Percentiles rank a stretch among this genome's conserved stretches.
Evolutionary conservation across 2,113 vertebrate species (phyloP).

Genomic region (Peucedramus taeniatus): DNA sequence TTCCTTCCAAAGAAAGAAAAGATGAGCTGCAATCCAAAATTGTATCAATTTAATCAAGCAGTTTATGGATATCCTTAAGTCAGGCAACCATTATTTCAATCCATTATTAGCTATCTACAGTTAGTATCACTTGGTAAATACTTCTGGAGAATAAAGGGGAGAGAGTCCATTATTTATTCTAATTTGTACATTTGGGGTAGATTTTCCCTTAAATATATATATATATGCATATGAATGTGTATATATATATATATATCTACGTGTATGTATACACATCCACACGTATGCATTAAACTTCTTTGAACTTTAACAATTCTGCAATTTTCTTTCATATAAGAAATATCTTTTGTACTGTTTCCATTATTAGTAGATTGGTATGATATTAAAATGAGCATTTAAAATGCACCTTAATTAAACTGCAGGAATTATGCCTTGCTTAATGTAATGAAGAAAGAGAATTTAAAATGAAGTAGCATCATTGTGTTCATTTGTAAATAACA

Average conservation of each 20-base stretch:
- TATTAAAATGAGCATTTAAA: conserved; percentile 61
- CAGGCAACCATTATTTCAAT: not conserved
- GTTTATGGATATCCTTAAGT: not conserved
- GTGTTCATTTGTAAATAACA: conserved; percentile 82
- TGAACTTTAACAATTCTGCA: not conserved
- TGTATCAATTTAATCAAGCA: not conserved
- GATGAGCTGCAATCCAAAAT: not conserved
- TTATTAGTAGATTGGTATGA: conserved; percentile 34
- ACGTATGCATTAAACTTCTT: accelerated
- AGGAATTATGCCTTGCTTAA: conserved; percentile 63
- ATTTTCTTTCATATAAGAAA: not conserved
- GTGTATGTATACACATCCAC: not conserved
- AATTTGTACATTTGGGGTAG: not conserved
- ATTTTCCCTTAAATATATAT: not conserved
- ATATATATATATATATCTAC: not conserved
- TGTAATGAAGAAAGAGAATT: conserved; percentile 72
- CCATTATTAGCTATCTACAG: not conserved
- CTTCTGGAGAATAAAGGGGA: not conserved
- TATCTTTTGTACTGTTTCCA: not conserved
- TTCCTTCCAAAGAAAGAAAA: not conserved
- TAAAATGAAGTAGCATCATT: conserved; percentile 71
- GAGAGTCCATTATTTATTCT: not conserved
- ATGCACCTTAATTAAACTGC: conserved; percentile 66
- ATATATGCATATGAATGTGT: not conserved
- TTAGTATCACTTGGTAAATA: not conserved